These are phyloP conservation scores for Achatina immaculata DNA, from an alignment of 1,140 invertebrate genomes.

Conservation along the genomic window DNA sequence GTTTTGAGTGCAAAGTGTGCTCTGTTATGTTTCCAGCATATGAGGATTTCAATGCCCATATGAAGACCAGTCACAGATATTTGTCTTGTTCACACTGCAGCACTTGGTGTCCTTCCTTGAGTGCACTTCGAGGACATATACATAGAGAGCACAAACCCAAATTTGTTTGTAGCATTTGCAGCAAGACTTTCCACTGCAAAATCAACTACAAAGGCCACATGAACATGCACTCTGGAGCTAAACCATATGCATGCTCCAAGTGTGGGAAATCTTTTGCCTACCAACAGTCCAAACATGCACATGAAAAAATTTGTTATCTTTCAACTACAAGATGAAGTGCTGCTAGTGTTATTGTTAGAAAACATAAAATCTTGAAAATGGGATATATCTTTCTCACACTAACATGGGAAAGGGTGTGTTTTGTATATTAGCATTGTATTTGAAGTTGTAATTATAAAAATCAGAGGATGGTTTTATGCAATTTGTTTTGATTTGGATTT, in stretches of 20 bases:
- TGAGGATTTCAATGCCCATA: slow-evolving; percentile 9
- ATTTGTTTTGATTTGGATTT: too few species aligned
- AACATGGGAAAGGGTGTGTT: not conserved
- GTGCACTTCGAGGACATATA: slow-evolving; percentile 22
- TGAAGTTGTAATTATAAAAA: too few species aligned
- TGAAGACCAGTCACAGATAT: slow-evolving; percentile 4
- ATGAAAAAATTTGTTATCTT: slow-evolving; percentile 28
- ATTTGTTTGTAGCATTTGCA: slow-evolving; percentile 27
- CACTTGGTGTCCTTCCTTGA: slow-evolving; percentile 14
- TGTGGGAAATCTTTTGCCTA: slow-evolving; percentile 33
- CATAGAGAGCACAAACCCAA: slow-evolving; percentile 31
- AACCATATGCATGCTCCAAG: slow-evolving; percentile 22
- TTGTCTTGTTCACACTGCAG: slow-evolving; percentile 13
- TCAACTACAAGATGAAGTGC: not conserved
- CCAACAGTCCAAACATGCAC: slow-evolving; percentile 30
- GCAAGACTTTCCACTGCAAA: slow-evolving; percentile 31
- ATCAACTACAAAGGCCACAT: slow-evolving; percentile 36
- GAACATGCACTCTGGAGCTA: slow-evolving; percentile 35
- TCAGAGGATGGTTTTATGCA: too few species aligned
- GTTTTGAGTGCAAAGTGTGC: not conserved
- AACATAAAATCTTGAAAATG: not conserved
- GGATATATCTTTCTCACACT: not conserved
- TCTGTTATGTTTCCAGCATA: not conserved
- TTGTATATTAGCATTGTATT: too few species aligned
- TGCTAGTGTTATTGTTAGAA: not conserved